These are phyloP conservation scores for Columbina picui DNA, from an alignment of 2,113 vertebrate species.

Conservation along the genomic window DNA sequence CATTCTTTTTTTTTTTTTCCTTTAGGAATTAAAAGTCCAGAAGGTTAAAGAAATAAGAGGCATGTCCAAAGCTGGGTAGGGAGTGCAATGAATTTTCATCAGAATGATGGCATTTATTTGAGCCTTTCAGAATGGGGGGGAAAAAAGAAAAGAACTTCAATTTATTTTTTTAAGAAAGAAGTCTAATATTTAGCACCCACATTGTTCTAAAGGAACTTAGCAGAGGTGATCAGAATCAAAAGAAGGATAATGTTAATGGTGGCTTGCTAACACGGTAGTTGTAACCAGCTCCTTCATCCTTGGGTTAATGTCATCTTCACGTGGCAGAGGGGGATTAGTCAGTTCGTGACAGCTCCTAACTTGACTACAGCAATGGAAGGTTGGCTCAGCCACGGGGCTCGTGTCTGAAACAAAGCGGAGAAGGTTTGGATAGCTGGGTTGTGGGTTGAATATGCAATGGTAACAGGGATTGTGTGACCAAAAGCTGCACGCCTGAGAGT, in stretches of 20 bases:
- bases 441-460: not conserved
- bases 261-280: not conserved
- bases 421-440: not conserved
- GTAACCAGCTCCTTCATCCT: not conserved
- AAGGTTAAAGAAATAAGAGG: not conserved
- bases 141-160: not conserved
- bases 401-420: not conserved
- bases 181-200: not conserved
- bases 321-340: not conserved
- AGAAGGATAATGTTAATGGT: fast-evolving
- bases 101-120: not conserved
- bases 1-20: not conserved
- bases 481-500: not conserved
- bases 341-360: fast-evolving
- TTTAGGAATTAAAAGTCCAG: not conserved
- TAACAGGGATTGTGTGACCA: not conserved
- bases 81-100: not conserved
- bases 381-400: not conserved
- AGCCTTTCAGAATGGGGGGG: not conserved
- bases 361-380: not conserved
- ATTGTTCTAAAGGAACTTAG: not conserved
- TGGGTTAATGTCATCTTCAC: not conserved
- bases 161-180: too few relatives aligned
- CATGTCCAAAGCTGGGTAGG: not conserved
- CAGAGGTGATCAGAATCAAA: not conserved